Base-by-base conservation (phyloP, 1,140 invertebrate genomes). In the Drosophila persimilis region DNA sequence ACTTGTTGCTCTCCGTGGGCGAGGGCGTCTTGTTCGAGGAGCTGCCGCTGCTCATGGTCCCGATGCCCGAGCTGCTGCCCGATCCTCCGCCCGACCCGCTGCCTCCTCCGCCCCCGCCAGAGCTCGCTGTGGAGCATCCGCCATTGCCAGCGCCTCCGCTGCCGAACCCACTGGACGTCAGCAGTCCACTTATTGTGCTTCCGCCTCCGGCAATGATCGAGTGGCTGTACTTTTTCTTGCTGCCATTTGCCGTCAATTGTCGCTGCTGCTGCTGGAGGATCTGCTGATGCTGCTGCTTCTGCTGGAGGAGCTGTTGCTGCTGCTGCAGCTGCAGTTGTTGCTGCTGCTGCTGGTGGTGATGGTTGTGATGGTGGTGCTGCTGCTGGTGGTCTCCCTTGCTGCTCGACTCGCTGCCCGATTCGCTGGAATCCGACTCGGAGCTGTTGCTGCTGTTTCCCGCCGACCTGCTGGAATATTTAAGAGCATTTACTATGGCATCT, bases 401-500 rank as follows among this genome's bases (percentile, higher is more conserved):
- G 45, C 80, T 89, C 7, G 83, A 65, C 43, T 92, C 91, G 54
- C 90, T 91, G 22, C 90, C 90, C 29, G 91, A 92, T 57, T 91
- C 90, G 45, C 86, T 90, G 9, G 90, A 90, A 46, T 91, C 86
- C 9, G 90, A 86, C 29, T 89, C 89, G 6, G 89, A 91, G 52
- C 91, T 92, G 45, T 92, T 92, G 63, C 89, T 91, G n/a, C 92
- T 92, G 69, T 92, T 73, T 51, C 89, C 45, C 69, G 83, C 66
- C 20, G 89, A 90, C 15, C 77, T 72, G 15, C 83, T 85, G 39
- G 0, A 53, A 50, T 1, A n/a, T 35, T 1, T 47, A 13, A 13
- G 4, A 0, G 6, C 7, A 26, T 43, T 50, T 13, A 29, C 8
- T 31, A 31, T 9, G 31, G 2, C 2, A 22, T 22, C 2, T 31